Evolutionary conservation across 2,113 vertebrate genomes (phyloP).

Genomic region (Poeciliopsis prolifica): DNA sequence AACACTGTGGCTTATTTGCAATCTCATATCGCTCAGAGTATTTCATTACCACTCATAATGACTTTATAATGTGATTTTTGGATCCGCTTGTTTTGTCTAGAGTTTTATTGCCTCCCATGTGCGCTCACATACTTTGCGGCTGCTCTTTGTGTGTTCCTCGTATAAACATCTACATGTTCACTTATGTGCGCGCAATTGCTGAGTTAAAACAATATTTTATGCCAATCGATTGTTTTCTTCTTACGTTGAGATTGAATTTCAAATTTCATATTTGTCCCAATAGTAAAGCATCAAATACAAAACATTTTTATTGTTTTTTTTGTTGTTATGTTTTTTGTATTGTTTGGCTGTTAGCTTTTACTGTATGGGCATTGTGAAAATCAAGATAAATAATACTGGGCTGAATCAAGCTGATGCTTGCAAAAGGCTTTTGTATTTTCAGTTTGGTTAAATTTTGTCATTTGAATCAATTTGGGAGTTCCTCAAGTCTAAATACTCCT

Average conservation of each 20-base stretch:
- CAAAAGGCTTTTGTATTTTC: too few relatives aligned
- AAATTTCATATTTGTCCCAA: not conserved
- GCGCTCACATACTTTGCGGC: conserved; percentile 19
- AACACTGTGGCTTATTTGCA: conserved; percentile 62
- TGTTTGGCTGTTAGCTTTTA: too few relatives aligned
- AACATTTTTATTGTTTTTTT: not conserved
- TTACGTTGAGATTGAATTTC: not conserved
- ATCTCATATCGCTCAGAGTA: conserved; percentile 55
- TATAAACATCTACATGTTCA: not conserved
- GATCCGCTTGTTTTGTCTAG: conserved; percentile 55
- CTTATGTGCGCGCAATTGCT: not conserved
- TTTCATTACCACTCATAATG: conserved; percentile 73
- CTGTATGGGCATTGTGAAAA: too few relatives aligned
- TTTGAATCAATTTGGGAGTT: too few relatives aligned
- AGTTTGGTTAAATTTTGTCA: too few relatives aligned
- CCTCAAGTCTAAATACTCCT: too few relatives aligned
- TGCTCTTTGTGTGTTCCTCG: conserved; percentile 4
- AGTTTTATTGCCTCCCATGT: conserved; percentile 58
- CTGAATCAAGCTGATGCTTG: too few relatives aligned
- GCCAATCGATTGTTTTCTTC: not conserved
- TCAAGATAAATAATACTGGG: too few relatives aligned
- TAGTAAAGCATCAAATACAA: not conserved
- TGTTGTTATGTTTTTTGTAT: too few relatives aligned
- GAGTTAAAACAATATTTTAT: not conserved
- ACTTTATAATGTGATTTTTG: conserved; percentile 66